A percentile compares a stretch with the other conserved stretches of the same genome.
Evolutionary conservation across 2,888 invertebrate genomes (phyloP).

Genomic region (Rhamnusium bicolor): DNA sequence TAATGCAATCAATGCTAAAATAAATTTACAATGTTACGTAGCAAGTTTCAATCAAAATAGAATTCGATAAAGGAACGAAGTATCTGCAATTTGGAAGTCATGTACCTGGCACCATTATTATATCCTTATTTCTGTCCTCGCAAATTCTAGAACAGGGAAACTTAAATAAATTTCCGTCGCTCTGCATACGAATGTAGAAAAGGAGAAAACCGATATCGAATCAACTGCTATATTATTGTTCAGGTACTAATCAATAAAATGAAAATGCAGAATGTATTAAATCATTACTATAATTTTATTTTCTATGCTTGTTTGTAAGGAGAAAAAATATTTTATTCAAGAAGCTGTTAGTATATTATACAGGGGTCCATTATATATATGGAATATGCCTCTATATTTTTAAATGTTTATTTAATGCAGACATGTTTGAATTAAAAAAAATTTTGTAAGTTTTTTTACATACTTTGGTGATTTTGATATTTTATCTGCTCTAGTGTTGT

Average conservation of each 20-base stretch:
- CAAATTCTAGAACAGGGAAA: background rate
- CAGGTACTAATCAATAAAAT: background rate
- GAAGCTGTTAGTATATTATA: too few species aligned
- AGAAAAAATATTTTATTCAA: too few species aligned
- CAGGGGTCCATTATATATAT: too few species aligned
- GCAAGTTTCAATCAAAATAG: constrained; percentile 6
- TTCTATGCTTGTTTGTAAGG: too few species aligned
- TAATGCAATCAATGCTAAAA: background rate
- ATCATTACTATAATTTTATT: too few species aligned
- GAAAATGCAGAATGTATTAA: background rate
- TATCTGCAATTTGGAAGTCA: constrained; percentile 20
- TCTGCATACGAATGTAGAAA: background rate
- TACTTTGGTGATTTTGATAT: too few species aligned
- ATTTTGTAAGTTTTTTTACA: too few species aligned
- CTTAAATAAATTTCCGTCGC: background rate
- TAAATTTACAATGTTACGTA: background rate
- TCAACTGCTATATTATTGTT: background rate
- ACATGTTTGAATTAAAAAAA: too few species aligned
- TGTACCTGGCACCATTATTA: constrained; percentile 19
- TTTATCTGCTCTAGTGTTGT: too few species aligned
- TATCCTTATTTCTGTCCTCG: constrained; percentile 3
- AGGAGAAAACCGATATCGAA: constrained; percentile 3
- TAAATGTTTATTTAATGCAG: too few species aligned
- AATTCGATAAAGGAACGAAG: constrained; percentile 11
- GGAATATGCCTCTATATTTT: too few species aligned